These are phyloP conservation scores for Fulica atra DNA, from an alignment of 2,113 vertebrate species.

Conservation along the genomic window DNA sequence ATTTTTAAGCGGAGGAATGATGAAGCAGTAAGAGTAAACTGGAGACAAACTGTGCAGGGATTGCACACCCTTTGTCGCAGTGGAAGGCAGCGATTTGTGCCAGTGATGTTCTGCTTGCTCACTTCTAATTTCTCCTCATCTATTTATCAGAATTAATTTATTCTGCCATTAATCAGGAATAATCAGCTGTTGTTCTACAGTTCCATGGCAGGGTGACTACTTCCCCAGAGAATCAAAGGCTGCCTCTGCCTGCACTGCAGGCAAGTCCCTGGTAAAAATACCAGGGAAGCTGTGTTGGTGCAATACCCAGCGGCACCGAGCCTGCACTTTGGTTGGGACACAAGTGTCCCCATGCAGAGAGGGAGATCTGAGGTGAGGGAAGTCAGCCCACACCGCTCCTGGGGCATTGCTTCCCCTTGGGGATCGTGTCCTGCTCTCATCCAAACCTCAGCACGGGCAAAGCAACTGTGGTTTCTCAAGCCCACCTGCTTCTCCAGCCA, in stretches of 20 bases:
- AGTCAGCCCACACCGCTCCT: not conserved
- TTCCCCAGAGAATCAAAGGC: not conserved
- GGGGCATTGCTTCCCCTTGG: fast-evolving
- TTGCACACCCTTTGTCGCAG: not conserved
- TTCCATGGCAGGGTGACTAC: not conserved
- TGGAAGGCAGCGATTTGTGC: not conserved
- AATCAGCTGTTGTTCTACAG: not conserved
- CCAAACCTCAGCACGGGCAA: not conserved
- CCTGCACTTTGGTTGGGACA: not conserved
- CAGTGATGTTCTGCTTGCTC: not conserved
- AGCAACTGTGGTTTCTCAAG: not conserved
- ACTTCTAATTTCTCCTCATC: slow-evolving; percentile 6
- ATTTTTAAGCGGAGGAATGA: not conserved
- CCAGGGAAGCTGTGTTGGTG: not conserved
- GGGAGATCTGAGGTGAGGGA: not conserved
- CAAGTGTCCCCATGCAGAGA: not conserved
- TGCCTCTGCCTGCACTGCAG: not conserved
- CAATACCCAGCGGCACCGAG: not conserved
- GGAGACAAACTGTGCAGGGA: not conserved
- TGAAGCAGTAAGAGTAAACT: not conserved
- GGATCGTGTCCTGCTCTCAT: fast-evolving
- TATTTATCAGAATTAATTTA: slow-evolving; percentile 18
- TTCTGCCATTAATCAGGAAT: not conserved
- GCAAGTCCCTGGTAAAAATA: not conserved
- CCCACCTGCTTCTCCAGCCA: not conserved